Percentiles rank a stretch among this genome's conserved stretches.
Conservation (phyloP, 2,888 invertebrate species). For the Coelinius sp. region DNA sequence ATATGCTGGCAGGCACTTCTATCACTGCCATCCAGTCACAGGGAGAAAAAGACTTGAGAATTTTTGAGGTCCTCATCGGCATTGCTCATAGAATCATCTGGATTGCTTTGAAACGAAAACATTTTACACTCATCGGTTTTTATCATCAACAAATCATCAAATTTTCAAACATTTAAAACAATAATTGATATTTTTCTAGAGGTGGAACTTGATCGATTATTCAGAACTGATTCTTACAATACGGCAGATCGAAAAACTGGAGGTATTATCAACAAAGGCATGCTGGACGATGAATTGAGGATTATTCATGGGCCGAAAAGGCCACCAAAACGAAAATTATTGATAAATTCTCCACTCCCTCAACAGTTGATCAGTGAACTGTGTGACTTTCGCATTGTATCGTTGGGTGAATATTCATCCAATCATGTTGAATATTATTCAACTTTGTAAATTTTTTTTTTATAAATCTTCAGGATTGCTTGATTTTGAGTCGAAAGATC, state of each 20-base stretch:
- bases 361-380: slow-evolving; percentile 75
- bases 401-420: slow-evolving; percentile 69
- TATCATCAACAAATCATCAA: too few species aligned
- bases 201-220: slow-evolving; percentile 75
- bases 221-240: slow-evolving; percentile 77
- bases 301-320: slow-evolving; percentile 74
- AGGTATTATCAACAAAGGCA: slow-evolving; percentile 61
- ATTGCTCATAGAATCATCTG: slow-evolving; percentile 77
- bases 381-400: slow-evolving; percentile 76
- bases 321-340: slow-evolving; percentile 73
- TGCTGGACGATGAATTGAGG: slow-evolving; percentile 72
- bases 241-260: slow-evolving; percentile 70
- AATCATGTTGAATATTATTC: background rate
- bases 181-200: slow-evolving; percentile 68
- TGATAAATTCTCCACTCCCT: slow-evolving; percentile 75
- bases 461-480: background rate
- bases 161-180: too few species aligned
- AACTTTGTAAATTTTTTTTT: background rate
- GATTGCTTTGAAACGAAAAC: slow-evolving; percentile 76
- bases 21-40: slow-evolving; percentile 72
- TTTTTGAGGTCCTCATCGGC: slow-evolving; percentile 75
- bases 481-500: slow-evolving; percentile 62
- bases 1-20: slow-evolving; percentile 69
- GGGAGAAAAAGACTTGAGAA: slow-evolving; percentile 77
- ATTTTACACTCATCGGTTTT: slow-evolving; percentile 76